These are phyloP conservation scores for Peucedramus taeniatus DNA, from an alignment of 2,113 vertebrate species.

Conservation along the genomic window DNA sequence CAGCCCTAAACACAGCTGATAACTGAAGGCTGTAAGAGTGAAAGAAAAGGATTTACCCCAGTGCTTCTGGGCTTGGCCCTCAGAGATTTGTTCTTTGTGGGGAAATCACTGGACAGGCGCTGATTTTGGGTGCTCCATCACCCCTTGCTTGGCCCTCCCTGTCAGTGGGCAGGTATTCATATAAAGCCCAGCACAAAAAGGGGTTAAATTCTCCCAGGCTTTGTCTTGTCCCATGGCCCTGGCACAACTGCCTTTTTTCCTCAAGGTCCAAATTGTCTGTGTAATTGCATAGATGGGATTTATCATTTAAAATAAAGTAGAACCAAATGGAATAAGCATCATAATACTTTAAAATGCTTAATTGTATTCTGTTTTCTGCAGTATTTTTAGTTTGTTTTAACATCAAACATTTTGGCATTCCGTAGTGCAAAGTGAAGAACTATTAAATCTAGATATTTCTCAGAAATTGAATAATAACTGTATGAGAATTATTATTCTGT, in stretches of 20 bases:
- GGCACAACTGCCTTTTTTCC: background rate
- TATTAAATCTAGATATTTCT: background rate
- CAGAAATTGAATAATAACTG: background rate
- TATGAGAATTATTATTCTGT: background rate
- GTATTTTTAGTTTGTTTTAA: slow-evolving; percentile 64
- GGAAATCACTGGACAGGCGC: background rate
- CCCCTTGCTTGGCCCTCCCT: background rate
- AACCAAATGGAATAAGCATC: slow-evolving; percentile 24
- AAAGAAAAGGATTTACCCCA: background rate
- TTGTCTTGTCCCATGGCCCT: background rate
- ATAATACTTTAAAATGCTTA: slow-evolving; percentile 62
- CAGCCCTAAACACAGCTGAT: background rate
- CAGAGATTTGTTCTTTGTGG: background rate
- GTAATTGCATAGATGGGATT: background rate
- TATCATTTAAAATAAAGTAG: slow-evolving; percentile 23
- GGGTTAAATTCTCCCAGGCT: background rate
- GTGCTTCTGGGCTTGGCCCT: background rate
- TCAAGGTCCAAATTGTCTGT: background rate
- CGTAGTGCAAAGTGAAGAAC: background rate
- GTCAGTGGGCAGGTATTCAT: background rate
- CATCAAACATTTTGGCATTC: slow-evolving; percentile 49
- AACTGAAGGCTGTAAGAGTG: background rate
- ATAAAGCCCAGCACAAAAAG: background rate
- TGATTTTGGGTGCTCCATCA: background rate
- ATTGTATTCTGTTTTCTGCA: slow-evolving; percentile 50